Evolutionary conservation across 2,113 vertebrate genomes (phyloP), one percentile per base, ranked within the genome.

Genomic region (Pedionomus torquatus): DNA sequence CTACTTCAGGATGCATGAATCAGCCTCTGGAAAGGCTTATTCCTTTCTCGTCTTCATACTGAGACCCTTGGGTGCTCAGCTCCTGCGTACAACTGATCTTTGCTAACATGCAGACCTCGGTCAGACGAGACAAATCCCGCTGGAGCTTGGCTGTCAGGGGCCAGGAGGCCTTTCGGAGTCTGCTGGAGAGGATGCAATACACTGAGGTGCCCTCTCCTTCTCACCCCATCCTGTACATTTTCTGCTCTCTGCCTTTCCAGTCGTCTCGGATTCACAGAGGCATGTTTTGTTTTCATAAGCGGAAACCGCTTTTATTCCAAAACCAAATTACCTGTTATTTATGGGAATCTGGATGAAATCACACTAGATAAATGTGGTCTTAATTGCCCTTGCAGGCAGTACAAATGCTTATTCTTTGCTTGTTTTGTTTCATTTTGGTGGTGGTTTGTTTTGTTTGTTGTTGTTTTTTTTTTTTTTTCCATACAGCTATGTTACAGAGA

Each of bases 211-310:
- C 49, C 46, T 72, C 23, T 48, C 26, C 75, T 54, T 75, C 57
- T 57, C 35, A 70, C 30, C 35, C 43, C 11, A 3, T 46, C 77
- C 35, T 55, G 21, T 48, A 39, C 23, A 39, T 79, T 64, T 92
- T 76, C 57, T 86, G 23, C 24, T 71, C n/a, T 68, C 52, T 81
- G 30, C 37, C 37, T 88, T 2, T n/a, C 31, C 31, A 44, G 17
- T 57, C 44, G 66, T 87, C 65, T 63, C 57, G 80, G 64, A 57
- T 37, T 61, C 8, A 64, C 23, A 51, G 3, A 5, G 18, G 4
- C 30, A 66, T 49, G 41, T 83, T 95, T 95, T 95, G 14, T 87
- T 95, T 98, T 96, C 78, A 52, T 94, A 88, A 96, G 51, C 21
- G 75, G 46, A 96, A 94, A 88, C 7, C 24, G 37, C 48, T 86